Percentiles rank a stretch among this genome's conserved stretches.
Conservation (phyloP, 2,113 vertebrate species). For the Speoplatyrhinus poulsoni region DNA sequence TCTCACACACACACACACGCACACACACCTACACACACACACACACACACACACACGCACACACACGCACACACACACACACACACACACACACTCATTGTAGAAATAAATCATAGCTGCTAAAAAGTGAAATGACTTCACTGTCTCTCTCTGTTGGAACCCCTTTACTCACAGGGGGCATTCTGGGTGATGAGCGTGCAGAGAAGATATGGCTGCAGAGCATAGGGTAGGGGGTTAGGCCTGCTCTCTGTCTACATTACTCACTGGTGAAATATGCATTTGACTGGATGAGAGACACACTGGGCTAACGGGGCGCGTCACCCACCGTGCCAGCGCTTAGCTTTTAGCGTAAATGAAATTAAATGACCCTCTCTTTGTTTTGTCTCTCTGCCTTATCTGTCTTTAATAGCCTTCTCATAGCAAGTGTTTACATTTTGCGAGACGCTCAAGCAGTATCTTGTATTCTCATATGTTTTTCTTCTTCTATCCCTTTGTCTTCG, state of each 20-base stretch:
- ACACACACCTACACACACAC: constrained; percentile 9
- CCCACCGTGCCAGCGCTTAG: constrained; percentile 45
- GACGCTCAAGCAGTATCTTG: constrained; percentile 38
- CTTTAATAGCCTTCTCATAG: constrained; percentile 41
- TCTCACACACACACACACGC: constrained; percentile 4
- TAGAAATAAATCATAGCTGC: no score
- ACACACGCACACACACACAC: neutral
- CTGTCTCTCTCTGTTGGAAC: constrained; percentile 12
- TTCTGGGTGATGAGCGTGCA: constrained; percentile 35
- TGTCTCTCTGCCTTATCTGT: constrained; percentile 6
- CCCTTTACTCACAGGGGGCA: neutral
- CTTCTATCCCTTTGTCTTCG: constrained; percentile 8
- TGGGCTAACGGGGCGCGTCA: constrained; percentile 56
- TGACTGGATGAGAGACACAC: constrained; percentile 30
- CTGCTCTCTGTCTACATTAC: constrained; percentile 54
- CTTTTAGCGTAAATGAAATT: constrained; percentile 62
- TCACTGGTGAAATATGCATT: constrained; percentile 53
- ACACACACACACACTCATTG: neutral
- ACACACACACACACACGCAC: neutral
- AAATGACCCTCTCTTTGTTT: constrained; percentile 44
- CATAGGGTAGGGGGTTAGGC: constrained; percentile 12
- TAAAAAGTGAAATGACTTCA: constrained; percentile 2
- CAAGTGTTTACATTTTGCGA: constrained; percentile 32
- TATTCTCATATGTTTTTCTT: constrained; percentile 29
- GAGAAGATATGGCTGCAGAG: constrained; percentile 17